Evolutionary conservation across 2,797 vertebrate genomes (phyloP).

Genomic region (Oryzias sinensis): DNA sequence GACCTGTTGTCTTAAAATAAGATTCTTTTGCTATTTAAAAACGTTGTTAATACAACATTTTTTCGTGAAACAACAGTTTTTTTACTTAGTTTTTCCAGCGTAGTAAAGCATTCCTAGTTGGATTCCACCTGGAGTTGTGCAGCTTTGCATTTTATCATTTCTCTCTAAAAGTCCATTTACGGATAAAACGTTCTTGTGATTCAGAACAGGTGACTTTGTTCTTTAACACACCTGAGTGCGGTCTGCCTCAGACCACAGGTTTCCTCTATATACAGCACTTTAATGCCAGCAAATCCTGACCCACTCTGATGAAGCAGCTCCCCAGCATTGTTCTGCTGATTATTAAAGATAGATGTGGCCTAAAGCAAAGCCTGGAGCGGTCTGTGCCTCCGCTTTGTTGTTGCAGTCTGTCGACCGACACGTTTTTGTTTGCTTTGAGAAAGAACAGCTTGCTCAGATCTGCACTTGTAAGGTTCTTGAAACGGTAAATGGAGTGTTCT

Average conservation of each 20-base stretch:
- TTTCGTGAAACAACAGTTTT: no score
- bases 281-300: constrained; percentile 3
- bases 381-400: constrained; percentile 17
- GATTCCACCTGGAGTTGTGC: no score
- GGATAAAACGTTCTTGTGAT: neutral
- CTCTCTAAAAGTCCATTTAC: no score
- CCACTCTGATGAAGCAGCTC: constrained; percentile 21
- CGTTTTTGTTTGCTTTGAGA: constrained; percentile 8
- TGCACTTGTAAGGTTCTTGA: no score
- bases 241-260: neutral
- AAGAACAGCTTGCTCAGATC: constrained; percentile 16
- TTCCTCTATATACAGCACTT: neutral
- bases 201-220: constrained; percentile 34
- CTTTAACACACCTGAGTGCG: constrained; percentile 7
- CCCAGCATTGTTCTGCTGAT: constrained; percentile 24
- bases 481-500: no score
- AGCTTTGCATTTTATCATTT: no score
- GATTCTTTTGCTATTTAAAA: no score
- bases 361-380: constrained; percentile 41
- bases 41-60: no score
- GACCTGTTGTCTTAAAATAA: no score
- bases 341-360: constrained; percentile 51
- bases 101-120: no score
- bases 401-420: constrained; percentile 37
- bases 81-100: no score